Evolutionary conservation across 2,113 vertebrate genomes (phyloP).

Genomic region (Sinocyclocheilus maitianheensis): DNA sequence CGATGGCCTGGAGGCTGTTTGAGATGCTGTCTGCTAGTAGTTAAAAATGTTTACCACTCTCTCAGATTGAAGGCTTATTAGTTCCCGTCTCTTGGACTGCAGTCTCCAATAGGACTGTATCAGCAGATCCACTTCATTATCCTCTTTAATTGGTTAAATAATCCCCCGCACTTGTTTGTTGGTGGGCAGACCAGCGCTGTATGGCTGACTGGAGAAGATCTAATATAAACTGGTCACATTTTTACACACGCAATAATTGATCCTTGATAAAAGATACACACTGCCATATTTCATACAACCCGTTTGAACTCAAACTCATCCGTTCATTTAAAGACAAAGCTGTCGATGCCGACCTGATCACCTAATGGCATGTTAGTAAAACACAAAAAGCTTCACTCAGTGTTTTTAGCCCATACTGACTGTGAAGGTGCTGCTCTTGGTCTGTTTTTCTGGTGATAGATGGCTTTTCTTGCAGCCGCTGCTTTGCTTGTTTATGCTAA

Average conservation of each 20-base stretch:
- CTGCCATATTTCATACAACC: background rate
- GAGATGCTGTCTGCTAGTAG: conserved; percentile 37
- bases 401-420: background rate
- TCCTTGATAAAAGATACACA: conserved; percentile 5
- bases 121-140: conserved; percentile 56
- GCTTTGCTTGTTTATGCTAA: conserved; percentile 78
- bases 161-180: conserved; percentile 42
- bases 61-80: conserved; percentile 52
- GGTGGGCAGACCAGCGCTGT: background rate
- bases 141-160: conserved; percentile 54
- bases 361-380: background rate
- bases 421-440: background rate
- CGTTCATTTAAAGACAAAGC: background rate
- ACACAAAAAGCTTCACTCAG: background rate
- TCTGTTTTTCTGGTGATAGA: conserved; percentile 69
- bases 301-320: background rate
- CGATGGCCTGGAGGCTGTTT: conserved; percentile 34
- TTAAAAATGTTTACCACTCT: conserved; percentile 45
- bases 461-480: conserved; percentile 57
- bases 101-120: conserved; percentile 43
- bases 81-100: conserved; percentile 45
- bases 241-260: background rate
- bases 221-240: background rate
- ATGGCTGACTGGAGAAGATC: background rate
- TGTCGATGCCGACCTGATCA: background rate